Percentiles rank a stretch among this genome's conserved stretches.
Conservation (phyloP, 2,113 vertebrate species). For the Cyanoliseus patagonus region DNA sequence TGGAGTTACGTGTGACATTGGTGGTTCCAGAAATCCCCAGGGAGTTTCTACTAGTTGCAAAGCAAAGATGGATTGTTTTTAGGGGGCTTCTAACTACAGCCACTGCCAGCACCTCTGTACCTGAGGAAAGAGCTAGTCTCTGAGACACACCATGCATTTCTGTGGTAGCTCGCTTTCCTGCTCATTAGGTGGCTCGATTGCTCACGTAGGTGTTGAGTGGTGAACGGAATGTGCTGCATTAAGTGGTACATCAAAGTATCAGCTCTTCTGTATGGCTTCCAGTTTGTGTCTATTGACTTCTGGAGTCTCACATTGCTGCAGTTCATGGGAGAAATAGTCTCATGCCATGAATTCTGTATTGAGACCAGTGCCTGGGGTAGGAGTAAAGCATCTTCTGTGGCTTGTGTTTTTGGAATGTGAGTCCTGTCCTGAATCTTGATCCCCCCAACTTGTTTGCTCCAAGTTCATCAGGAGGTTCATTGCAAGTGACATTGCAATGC, state of each 20-base stretch:
- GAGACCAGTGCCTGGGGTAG: background rate
- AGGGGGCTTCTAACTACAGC: background rate
- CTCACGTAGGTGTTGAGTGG: rapidly evolving
- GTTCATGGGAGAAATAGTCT: background rate
- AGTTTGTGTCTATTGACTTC: rapidly evolving
- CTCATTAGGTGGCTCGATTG: background rate
- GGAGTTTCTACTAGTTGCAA: background rate
- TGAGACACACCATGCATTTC: background rate
- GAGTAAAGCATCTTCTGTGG: background rate
- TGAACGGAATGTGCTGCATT: rapidly evolving
- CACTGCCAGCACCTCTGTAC: background rate
- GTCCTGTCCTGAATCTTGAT: background rate
- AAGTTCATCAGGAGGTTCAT: rapidly evolving
- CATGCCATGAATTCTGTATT: rapidly evolving
- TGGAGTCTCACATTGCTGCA: background rate
- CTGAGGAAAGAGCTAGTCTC: background rate
- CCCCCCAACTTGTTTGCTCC: rapidly evolving
- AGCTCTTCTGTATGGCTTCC: background rate
- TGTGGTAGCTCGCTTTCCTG: rapidly evolving
- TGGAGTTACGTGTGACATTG: rapidly evolving
- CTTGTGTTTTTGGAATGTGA: background rate
- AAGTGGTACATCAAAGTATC: background rate
- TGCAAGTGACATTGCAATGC: background rate
- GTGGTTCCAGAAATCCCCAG: background rate
- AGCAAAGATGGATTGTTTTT: background rate